These are phyloP conservation scores for Spondyliosoma cantharus DNA, from an alignment of 2,797 vertebrate species.

Conservation along the genomic window DNA sequence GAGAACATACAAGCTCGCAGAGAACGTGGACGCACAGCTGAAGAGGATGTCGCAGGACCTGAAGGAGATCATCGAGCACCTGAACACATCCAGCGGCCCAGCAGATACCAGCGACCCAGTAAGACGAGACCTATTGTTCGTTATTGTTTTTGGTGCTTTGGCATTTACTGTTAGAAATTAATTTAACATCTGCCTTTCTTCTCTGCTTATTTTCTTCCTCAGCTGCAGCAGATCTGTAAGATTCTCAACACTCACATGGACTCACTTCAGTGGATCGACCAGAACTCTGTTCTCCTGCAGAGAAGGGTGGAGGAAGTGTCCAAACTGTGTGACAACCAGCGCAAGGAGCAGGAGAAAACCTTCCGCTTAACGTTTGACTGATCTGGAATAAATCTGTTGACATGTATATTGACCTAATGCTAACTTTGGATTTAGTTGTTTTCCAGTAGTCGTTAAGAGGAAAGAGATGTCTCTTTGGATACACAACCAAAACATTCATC, in stretches of 20 bases:
- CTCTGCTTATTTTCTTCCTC: slow-evolving; percentile 16
- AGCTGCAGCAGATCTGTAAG: slow-evolving; percentile 95
- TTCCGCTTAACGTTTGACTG: slow-evolving; percentile 91
- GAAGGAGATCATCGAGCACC: slow-evolving; percentile 91
- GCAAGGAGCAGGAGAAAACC: slow-evolving; percentile 95
- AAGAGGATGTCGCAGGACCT: slow-evolving; percentile 95
- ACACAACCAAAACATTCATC: slow-evolving; percentile 12
- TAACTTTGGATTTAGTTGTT: background rate
- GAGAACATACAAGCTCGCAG: slow-evolving; percentile 93
- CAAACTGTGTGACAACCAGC: slow-evolving; percentile 90
- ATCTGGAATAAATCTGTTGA: slow-evolving; percentile 29
- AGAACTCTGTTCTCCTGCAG: slow-evolving; percentile 94
- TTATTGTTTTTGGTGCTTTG: background rate
- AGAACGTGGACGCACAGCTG: slow-evolving; percentile 92
- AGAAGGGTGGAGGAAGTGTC: slow-evolving; percentile 95
- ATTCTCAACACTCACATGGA: slow-evolving; percentile 95
- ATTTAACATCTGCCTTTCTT: background rate
- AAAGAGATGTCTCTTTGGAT: slow-evolving; percentile 3
- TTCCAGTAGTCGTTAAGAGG: background rate
- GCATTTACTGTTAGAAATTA: background rate
- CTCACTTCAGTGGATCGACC: slow-evolving; percentile 93
- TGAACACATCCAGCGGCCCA: slow-evolving; percentile 88
- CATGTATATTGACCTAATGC: slow-evolving; percentile 3
- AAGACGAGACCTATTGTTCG: slow-evolving; percentile 31
- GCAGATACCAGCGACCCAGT: slow-evolving; percentile 89